Base-by-base conservation (phyloP, 1,140 invertebrate species). In the Heliconius nattereri region DNA sequence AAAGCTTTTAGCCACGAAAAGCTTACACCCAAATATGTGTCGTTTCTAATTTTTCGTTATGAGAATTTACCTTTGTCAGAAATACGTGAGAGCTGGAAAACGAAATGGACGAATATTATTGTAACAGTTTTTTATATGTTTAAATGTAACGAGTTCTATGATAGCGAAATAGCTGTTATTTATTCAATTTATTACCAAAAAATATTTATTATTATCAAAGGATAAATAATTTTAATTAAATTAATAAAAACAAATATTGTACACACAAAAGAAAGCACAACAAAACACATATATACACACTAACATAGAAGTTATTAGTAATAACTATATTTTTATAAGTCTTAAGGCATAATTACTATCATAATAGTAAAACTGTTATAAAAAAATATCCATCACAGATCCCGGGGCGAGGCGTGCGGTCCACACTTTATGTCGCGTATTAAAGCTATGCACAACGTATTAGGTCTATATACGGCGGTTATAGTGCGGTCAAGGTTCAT, bases 401-500 rank as follows among this genome's bases (percentile, higher is more conserved):
- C 37, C 71, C 45, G 76, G 72, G 71, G 79, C 72, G 45, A 78
- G 76, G 79, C 76, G 71, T 52, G 54, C 37, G 35, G n/a, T 79
- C 75, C 70, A 57, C 75, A 45, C 76, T 80, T 80, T 73, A 80
- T 73, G 75, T 76, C 75, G 40, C 60, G 71, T 76, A 76, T 80
- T 76, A 80, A 80, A 79, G 19, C 78, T 73, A 73, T 79, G 78
- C 66, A 71, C 76, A 81, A 81, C 78, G 76, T 76, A 81, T 81
- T 81, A 78, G 52, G 71, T n/a, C 71, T 78, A 75, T 80, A 75
- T 60, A 73, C 75, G 71, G 75, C 75, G 66, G 35, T 74, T 81
- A 81, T 76, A 80, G 74, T 52, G 76, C 75, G 79, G 76, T 78
- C 79, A 78, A 81, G 79, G 75, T 81, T 78, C 79, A 81, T 78